Percentiles rank a stretch among this genome's conserved stretches.
These are phyloP conservation scores for Stomorhina lunata DNA, from an alignment of 2,888 invertebrate genomes.

Conservation along the genomic window DNA sequence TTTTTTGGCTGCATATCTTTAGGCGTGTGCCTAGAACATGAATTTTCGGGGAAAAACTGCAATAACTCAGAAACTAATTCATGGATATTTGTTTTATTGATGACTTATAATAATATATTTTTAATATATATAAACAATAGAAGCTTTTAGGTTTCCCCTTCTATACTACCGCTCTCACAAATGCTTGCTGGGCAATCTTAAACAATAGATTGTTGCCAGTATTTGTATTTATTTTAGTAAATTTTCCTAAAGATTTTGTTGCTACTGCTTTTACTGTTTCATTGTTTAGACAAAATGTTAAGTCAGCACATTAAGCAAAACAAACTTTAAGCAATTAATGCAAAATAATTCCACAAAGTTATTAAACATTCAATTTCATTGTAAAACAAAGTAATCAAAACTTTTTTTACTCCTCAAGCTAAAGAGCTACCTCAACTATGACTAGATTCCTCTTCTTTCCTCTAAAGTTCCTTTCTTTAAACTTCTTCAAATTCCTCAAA, in stretches of 20 bases:
- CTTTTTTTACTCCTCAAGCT: conserved; percentile 58
- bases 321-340: conserved; percentile 69
- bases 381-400: conserved; percentile 74
- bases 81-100: too few relatives aligned
- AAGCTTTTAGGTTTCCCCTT: too few relatives aligned
- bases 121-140: too few relatives aligned
- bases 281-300: conserved; percentile 44
- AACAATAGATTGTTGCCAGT: conserved; percentile 21
- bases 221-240: conserved; percentile 11
- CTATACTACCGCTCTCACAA: too few relatives aligned
- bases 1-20: too few relatives aligned
- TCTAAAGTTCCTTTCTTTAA: too few relatives aligned
- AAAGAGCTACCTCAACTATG: background rate
- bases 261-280: background rate
- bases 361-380: conserved; percentile 71
- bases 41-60: too few relatives aligned
- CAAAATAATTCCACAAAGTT: conserved; percentile 71
- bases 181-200: conserved; percentile 15
- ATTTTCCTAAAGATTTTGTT: background rate
- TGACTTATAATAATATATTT: too few relatives aligned
- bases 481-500: background rate
- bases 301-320: conserved; percentile 62
- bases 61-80: too few relatives aligned
- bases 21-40: too few relatives aligned
- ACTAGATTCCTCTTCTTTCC: background rate